These are phyloP conservation scores for Gambelia wislizenii DNA, from an alignment of 2,797 vertebrate species.

Conservation along the genomic window DNA sequence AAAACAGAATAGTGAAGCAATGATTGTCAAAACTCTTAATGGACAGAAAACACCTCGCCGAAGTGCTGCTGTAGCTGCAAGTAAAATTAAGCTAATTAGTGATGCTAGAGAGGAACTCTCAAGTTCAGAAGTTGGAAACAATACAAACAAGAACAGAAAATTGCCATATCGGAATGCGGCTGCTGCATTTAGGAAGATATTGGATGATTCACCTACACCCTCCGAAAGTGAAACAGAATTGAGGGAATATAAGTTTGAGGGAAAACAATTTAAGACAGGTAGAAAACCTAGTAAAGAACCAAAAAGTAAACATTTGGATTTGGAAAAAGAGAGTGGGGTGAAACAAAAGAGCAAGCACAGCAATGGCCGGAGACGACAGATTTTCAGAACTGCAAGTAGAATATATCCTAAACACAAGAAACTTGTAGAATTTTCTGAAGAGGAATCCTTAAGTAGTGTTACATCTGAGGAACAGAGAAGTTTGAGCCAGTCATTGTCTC, in stretches of 20 bases:
- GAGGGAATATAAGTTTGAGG: constrained; percentile 27
- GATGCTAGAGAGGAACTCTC: constrained; percentile 79
- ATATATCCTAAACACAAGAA: constrained; percentile 19
- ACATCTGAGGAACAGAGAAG: constrained; percentile 19
- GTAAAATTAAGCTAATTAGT: constrained; percentile 86
- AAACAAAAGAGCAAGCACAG: constrained; percentile 6
- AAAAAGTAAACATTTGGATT: constrained; percentile 29
- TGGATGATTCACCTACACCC: constrained; percentile 52
- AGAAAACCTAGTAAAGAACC: constrained; percentile 44
- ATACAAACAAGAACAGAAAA: constrained; percentile 66
- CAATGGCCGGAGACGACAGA: background rate
- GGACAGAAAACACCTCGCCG: constrained; percentile 75
- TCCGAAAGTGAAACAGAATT: constrained; percentile 62
- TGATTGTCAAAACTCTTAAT: constrained; percentile 42
- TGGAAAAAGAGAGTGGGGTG: background rate
- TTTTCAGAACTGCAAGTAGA: background rate
- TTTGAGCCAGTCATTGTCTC: background rate
- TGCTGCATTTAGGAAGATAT: constrained; percentile 63
- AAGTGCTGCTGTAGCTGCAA: constrained; percentile 86
- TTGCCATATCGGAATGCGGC: constrained; percentile 66
- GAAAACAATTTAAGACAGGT: constrained; percentile 28
- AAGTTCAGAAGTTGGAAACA: constrained; percentile 61
- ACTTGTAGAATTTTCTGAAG: background rate
- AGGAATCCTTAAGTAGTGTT: constrained; percentile 38
- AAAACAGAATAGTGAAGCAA: constrained; percentile 45